Evolutionary conservation across 2,888 invertebrate species (phyloP).

Genomic region (Taphrorychus bicolor): DNA sequence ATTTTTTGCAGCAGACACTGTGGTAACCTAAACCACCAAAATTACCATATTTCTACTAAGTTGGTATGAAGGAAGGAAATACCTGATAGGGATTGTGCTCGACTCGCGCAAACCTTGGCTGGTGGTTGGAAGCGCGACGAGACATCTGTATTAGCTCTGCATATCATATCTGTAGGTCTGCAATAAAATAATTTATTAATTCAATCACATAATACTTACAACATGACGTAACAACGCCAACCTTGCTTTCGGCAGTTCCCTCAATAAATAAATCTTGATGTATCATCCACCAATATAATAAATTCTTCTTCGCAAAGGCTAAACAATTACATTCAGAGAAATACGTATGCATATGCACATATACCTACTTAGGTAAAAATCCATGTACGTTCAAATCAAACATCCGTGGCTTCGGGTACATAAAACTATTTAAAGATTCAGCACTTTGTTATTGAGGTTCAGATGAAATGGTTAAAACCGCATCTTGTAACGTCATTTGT

Average conservation of each 20-base stretch:
- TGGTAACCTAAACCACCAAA: conserved; percentile 4
- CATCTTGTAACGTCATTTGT: background rate
- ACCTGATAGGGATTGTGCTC: conserved; percentile 54
- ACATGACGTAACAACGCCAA: background rate
- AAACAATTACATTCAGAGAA: background rate
- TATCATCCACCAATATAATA: background rate
- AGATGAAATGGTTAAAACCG: background rate
- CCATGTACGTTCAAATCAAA: background rate
- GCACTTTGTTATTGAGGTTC: background rate
- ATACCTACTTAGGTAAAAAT: background rate
- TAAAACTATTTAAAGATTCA: background rate
- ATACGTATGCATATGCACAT: background rate
- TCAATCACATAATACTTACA: no score
- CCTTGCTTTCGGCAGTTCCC: background rate
- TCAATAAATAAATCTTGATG: background rate
- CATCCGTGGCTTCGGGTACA: background rate
- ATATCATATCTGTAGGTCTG: conserved; percentile 50
- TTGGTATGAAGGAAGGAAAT: no score
- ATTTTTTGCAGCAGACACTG: background rate
- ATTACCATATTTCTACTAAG: no score
- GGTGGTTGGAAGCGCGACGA: conserved; percentile 51
- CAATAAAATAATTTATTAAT: no score
- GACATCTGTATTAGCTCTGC: conserved; percentile 52
- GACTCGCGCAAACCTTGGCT: conserved; percentile 44
- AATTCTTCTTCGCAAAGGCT: background rate